Evolutionary conservation across 1,140 invertebrate species (phyloP).

Genomic region (Saxidomus purpurata): DNA sequence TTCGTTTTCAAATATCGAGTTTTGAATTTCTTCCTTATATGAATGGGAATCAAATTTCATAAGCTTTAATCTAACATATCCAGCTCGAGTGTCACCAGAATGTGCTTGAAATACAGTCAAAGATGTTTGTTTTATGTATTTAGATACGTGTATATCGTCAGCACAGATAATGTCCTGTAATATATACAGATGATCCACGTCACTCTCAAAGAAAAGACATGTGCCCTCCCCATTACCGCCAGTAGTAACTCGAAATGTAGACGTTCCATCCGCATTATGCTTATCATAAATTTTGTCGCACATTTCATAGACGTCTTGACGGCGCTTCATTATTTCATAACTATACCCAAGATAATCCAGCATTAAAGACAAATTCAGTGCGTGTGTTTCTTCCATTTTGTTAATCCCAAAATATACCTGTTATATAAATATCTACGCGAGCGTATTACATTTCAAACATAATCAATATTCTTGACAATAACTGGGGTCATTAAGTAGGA

Average conservation of each 20-base stretch:
- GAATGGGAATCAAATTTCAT: not conserved
- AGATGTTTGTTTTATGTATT: not conserved
- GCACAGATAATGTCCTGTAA: not conserved
- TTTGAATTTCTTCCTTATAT: not conserved
- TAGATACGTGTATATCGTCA: too few relatives aligned
- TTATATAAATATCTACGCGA: too few relatives aligned
- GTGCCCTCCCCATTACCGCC: constrained; percentile 20
- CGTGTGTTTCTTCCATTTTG: too few relatives aligned
- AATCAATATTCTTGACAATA: too few relatives aligned
- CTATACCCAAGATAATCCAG: constrained; percentile 8
- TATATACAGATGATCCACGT: constrained; percentile 1
- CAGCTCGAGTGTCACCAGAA: not conserved
- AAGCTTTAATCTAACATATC: not conserved
- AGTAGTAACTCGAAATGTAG: constrained; percentile 1
- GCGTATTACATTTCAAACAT: too few relatives aligned
- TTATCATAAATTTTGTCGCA: not conserved
- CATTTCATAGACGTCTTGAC: not conserved
- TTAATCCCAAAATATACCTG: too few relatives aligned
- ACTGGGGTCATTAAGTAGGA: too few relatives aligned
- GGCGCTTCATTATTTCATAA: constrained; percentile 7
- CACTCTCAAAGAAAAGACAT: not conserved
- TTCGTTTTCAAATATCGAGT: not conserved
- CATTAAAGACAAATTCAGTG: not conserved
- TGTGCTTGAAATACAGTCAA: not conserved
- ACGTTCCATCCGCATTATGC: not conserved